Evolutionary conservation across 2,797 vertebrate species (phyloP), one percentile per base, ranked within the genome.

Genomic region (Hozukius guyotensis): DNA sequence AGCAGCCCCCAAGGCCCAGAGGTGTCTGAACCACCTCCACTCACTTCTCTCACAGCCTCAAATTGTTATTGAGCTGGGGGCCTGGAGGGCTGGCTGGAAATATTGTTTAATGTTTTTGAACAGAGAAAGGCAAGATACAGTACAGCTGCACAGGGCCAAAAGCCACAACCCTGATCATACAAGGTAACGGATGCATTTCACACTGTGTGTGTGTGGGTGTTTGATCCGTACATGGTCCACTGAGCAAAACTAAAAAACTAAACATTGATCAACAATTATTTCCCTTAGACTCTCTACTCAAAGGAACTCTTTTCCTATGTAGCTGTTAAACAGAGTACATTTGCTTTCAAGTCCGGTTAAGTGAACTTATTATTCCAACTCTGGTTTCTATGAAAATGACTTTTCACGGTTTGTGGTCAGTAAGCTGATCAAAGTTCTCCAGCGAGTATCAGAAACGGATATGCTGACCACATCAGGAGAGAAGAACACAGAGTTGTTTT

Each of bases 61-160:
- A 95, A 93, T 89, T 92, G 89, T 94, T 95, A 94, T 96, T 97
- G 94, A 95, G 93, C 94, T 83, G 82, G 82, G 89, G 92, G 87
- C 87, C 94, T 94, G 85, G 92, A 93, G 95, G 92, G 93, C 92
- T 68, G 88, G 87, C 93, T 91, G 89, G 93, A 94, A 94, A 94
- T 94, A 94, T 95, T 94, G 93, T 94, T 94, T 94, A 93, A 94
- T 94, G 93, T 92, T 94, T 90, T 86, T 84, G 85, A 89, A 89
- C 89, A 89, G 92, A 88, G 87, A 86, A 72, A 87, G 77, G 88
- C 81, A 84, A 91, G 90, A 87, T 89, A 89, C 82, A 82, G 89
- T 88, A 84, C 87, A 91, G 90, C 92, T 92, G 84, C 81, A 78
- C 65, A 38, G 38, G 79, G 80, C 89, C 75, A 91, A 92, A 89